These are phyloP conservation scores for Hetaerina titia DNA, from an alignment of 2,888 invertebrate species.

Conservation along the genomic window DNA sequence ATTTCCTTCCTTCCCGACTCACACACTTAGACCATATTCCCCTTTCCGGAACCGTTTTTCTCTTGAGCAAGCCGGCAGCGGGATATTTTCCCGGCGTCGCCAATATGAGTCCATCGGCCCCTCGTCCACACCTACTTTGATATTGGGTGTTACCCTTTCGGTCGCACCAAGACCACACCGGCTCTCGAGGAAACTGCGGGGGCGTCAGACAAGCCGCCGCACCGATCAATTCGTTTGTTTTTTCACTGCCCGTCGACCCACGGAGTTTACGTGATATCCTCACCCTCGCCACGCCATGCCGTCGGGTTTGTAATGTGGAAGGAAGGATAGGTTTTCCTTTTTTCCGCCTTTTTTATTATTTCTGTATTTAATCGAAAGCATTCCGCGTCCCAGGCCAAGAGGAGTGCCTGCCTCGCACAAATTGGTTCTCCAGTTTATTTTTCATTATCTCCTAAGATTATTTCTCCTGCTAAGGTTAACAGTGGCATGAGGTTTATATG, in stretches of 20 bases:
- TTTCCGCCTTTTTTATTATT: neutral
- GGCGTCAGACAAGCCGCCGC: neutral
- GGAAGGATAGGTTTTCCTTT: neutral
- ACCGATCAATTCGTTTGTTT: conserved; percentile 22
- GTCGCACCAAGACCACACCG: neutral
- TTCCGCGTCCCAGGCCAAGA: neutral
- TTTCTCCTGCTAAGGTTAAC: neutral
- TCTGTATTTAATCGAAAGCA: neutral
- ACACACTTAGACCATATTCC: neutral
- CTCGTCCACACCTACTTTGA: neutral
- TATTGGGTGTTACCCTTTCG: neutral
- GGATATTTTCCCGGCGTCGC: neutral
- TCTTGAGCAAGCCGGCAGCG: neutral
- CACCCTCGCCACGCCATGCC: neutral
- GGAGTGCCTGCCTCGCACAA: neutral
- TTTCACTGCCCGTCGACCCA: neutral
- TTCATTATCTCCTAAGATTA: neutral
- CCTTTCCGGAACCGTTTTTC: neutral
- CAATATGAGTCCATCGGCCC: neutral
- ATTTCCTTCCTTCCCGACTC: neutral
- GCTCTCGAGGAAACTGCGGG: neutral
- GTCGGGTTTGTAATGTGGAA: neutral
- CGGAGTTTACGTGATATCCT: neutral
- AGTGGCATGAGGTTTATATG: neutral
- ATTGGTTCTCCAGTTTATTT: neutral